phyloP scores from a whole-genome alignment of 2,797 vertebrate species.

The Setipinna tenuifilis region DNA sequence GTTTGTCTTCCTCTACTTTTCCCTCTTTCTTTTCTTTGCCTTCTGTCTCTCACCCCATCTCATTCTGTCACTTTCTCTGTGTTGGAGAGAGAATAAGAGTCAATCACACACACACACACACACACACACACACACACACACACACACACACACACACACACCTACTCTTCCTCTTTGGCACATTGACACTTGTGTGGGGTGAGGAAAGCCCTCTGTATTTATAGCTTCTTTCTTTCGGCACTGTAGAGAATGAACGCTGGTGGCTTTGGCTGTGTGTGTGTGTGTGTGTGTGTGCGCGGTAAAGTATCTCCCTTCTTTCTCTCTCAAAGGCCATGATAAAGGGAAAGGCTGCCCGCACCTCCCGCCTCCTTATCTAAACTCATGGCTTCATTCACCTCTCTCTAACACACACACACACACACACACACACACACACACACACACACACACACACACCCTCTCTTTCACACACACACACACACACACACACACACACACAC shows the following conservation, averaged over 20 bases:
- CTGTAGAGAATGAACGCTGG: neutral
- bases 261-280: neutral
- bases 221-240: neutral
- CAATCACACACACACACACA: slow-evolving; percentile 23
- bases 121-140: slow-evolving; percentile 5
- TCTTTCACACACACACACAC: too few species aligned
- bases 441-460: too few species aligned
- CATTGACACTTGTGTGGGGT: neutral
- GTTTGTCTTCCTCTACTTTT: neutral
- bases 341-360: neutral
- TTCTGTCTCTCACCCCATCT: neutral
- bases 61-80: neutral
- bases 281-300: neutral
- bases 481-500: too few species aligned
- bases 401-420: too few species aligned
- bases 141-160: neutral
- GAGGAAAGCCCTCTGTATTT: neutral
- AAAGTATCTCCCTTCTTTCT: neutral
- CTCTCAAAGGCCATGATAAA: neutral
- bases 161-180: neutral
- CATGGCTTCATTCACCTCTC: neutral
- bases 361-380: neutral
- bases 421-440: too few species aligned
- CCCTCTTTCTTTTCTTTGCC: too few species aligned
- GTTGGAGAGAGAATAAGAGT: too few species aligned